A percentile compares a stretch with the other conserved stretches of the same genome.
phyloP scores from a whole-genome alignment of 2,113 vertebrate genomes.

The Tachysurus vachellii region DNA sequence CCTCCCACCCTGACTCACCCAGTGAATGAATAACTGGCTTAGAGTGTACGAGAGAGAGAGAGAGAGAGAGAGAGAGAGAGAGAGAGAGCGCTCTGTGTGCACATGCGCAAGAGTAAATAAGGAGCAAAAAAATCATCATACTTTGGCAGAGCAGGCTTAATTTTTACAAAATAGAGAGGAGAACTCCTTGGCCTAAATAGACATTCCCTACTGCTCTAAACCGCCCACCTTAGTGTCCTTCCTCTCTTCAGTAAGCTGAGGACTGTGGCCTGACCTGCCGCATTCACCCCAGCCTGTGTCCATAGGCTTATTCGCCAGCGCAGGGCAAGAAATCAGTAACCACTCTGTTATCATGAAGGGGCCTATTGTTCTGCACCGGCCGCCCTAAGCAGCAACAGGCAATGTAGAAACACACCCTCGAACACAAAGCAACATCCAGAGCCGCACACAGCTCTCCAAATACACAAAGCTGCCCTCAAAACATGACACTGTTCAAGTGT shows the following conservation, averaged over 20 bases:
- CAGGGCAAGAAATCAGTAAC: conserved; percentile 64
- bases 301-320: conserved; percentile 67
- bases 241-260: not conserved
- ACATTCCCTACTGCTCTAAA: not conserved
- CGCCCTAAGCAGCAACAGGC: conserved; percentile 45
- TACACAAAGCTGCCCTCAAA: conserved; percentile 28
- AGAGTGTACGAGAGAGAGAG: conserved; percentile 50
- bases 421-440: conserved; percentile 47
- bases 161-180: conserved; percentile 46
- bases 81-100: not conserved
- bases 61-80: conserved; percentile 48
- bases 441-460: not conserved
- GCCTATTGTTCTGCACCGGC: conserved; percentile 64
- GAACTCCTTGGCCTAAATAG: not conserved
- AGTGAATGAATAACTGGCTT: conserved; percentile 75
- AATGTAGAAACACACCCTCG: conserved; percentile 55
- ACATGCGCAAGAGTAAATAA: conserved; percentile 10
- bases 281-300: conserved; percentile 53
- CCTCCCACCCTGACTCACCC: conserved; percentile 77
- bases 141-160: conserved; percentile 1
- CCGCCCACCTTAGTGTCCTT: not conserved
- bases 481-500: not conserved
- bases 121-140: conserved; percentile 12
- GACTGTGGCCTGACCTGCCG: conserved; percentile 41
- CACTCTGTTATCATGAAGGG: conserved; percentile 70